phyloP scores from a whole-genome alignment of 2,797 vertebrate species.

The Peromyscus attwateri region DNA sequence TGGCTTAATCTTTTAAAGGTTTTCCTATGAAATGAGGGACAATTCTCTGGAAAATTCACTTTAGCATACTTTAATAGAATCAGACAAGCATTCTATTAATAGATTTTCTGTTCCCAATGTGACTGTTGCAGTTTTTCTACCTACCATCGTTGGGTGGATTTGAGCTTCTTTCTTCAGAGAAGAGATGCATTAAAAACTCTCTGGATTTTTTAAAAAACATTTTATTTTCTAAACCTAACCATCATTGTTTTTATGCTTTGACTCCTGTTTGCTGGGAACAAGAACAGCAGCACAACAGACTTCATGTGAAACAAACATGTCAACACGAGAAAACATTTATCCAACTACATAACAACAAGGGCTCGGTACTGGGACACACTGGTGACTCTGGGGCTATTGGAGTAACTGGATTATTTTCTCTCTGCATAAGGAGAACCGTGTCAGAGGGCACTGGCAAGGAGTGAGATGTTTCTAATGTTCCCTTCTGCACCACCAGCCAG shows the following conservation, averaged over 20 bases:
- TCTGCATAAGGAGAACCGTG: conserved; percentile 10
- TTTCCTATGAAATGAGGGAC: not conserved
- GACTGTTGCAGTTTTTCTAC: not conserved
- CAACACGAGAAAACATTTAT: not conserved
- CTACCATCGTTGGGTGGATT: not conserved
- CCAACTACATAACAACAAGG: not conserved
- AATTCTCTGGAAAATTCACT: conserved; percentile 54
- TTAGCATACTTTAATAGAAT: not conserved
- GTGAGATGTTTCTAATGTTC: not conserved
- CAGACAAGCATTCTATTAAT: not conserved
- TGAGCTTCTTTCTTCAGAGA: conserved; percentile 20
- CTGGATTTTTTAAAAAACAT: not conserved
- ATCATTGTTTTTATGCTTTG: not conserved
- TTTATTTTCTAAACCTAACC: not conserved
- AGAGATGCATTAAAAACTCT: not conserved
- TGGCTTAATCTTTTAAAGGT: conserved; percentile 22
- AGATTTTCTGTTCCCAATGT: not conserved
- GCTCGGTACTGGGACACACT: not conserved
- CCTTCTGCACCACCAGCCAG: conserved; percentile 36
- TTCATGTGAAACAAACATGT: not conserved
- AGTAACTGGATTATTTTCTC: not conserved
- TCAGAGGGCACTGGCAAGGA: conserved; percentile 61
- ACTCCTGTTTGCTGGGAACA: not conserved
- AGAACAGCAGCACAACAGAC: not conserved
- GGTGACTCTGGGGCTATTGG: not conserved